Conservation (phyloP, 2,888 invertebrate species). For the Nomada goodeniana region DNA sequence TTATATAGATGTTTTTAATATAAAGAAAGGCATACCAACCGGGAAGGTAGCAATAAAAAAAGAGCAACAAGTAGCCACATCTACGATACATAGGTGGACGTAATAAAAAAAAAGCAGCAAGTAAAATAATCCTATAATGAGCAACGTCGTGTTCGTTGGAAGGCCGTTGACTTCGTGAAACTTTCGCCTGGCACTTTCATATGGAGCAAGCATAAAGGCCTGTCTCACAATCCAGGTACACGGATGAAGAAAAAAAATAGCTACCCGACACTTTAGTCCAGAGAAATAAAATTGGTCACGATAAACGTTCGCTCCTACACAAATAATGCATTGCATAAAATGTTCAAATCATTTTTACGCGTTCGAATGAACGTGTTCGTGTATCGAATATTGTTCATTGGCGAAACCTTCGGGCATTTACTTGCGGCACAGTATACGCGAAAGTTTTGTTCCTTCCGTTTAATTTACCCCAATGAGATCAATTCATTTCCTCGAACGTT, state of each 20-base stretch:
- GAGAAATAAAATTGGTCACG: too few relatives aligned
- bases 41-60: constrained; percentile 2
- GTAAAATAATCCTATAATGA: constrained; percentile 53
- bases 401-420: too few relatives aligned
- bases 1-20: neutral
- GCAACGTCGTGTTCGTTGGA: constrained; percentile 60
- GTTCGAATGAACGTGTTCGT: too few relatives aligned
- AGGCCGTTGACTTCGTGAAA: constrained; percentile 81
- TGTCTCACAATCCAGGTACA: constrained; percentile 6
- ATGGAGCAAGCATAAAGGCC: constrained; percentile 72
- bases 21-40: neutral
- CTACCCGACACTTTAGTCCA: neutral
- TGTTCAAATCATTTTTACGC: too few relatives aligned
- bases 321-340: too few relatives aligned
- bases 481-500: too few relatives aligned
- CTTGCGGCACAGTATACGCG: too few relatives aligned
- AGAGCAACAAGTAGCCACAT: neutral
- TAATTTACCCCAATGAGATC: too few relatives aligned
- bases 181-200: constrained; percentile 81
- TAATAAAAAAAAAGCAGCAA: constrained; percentile 57
- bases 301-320: too few relatives aligned
- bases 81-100: constrained; percentile 28
- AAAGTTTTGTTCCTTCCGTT: too few relatives aligned
- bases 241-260: constrained; percentile 62
- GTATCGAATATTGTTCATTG: too few relatives aligned